Conservation (phyloP, 1,140 invertebrate genomes). For the Mamestra configurata region DNA sequence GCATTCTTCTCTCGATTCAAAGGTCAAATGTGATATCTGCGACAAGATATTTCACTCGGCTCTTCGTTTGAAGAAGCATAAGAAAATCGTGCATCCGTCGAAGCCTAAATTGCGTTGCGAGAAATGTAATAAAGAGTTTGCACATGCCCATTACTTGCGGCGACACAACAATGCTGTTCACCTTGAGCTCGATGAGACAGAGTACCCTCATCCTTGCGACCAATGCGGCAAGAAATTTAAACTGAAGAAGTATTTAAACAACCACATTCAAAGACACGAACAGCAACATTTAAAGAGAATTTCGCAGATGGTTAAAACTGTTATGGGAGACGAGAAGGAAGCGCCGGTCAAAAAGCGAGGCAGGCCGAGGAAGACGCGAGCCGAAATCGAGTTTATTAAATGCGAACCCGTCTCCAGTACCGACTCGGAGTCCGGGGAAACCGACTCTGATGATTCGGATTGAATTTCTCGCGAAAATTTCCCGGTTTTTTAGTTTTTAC, state of each 20-base stretch:
- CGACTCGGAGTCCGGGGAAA: conserved; percentile 65
- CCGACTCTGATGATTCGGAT: conserved; percentile 58
- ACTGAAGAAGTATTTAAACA: conserved; percentile 77
- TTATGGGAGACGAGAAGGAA: conserved; percentile 70
- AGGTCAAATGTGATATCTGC: conserved; percentile 81
- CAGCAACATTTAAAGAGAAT: conserved; percentile 83
- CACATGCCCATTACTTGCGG: conserved; percentile 77
- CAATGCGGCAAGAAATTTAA: conserved; percentile 84
- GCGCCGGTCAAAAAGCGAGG: conserved; percentile 62
- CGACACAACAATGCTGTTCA: conserved; percentile 81
- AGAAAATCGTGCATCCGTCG: conserved; percentile 81
- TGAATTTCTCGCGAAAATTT: conserved; percentile 7
- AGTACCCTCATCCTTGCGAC: conserved; percentile 76
- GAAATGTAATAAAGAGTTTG: conserved; percentile 82
- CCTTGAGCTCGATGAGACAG: conserved; percentile 75
- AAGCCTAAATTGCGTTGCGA: conserved; percentile 81
- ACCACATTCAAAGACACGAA: conserved; percentile 80
- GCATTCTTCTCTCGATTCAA: conserved; percentile 76
- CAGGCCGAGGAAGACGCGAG: conserved; percentile 64
- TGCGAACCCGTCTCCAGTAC: conserved; percentile 78
- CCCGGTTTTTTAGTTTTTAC: not conserved
- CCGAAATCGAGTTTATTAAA: conserved; percentile 83
- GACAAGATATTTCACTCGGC: conserved; percentile 82
- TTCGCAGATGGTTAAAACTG: conserved; percentile 82
- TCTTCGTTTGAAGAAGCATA: conserved; percentile 82